Evolutionary conservation across 1,140 invertebrate genomes (phyloP).

Genomic region (Drosophila sp.): DNA sequence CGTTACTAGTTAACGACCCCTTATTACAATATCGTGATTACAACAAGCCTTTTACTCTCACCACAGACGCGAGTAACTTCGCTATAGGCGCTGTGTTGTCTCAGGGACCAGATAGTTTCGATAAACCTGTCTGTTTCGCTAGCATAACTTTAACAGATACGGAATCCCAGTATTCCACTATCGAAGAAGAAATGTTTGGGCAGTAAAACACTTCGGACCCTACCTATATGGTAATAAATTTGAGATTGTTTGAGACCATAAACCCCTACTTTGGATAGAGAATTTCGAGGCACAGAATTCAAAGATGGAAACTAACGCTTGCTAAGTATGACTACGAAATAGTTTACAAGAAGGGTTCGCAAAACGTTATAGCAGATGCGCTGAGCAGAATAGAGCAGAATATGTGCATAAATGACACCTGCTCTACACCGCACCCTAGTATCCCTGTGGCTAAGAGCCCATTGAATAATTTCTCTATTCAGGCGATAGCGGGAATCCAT

Average conservation of each 20-base stretch:
- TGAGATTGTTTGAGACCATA: no score
- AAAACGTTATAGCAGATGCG: no score
- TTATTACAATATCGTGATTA: constrained; percentile 16
- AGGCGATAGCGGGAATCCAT: no score
- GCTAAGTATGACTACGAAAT: no score
- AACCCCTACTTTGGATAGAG: no score
- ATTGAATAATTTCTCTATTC: not conserved
- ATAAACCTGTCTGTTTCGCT: no score
- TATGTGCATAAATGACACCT: not conserved
- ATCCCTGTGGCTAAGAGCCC: not conserved
- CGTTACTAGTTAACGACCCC: not conserved
- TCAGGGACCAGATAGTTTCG: no score
- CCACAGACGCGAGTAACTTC: not conserved
- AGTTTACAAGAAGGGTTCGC: no score
- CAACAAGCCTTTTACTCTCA: not conserved
- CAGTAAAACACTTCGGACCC: not conserved
- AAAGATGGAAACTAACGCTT: no score
- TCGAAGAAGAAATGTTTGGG: constrained; percentile 19
- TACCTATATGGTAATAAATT: not conserved
- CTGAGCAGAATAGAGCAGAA: constrained; percentile 4
- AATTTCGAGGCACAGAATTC: no score
- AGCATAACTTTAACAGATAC: constrained; percentile 11
- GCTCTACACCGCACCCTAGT: not conserved
- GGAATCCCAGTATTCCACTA: constrained; percentile 12
- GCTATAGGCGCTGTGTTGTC: no score